Percentiles rank a stretch among this genome's conserved stretches.
These are phyloP conservation scores for Panzeria rudis DNA, from an alignment of 2,888 invertebrate species.

Conservation along the genomic window DNA sequence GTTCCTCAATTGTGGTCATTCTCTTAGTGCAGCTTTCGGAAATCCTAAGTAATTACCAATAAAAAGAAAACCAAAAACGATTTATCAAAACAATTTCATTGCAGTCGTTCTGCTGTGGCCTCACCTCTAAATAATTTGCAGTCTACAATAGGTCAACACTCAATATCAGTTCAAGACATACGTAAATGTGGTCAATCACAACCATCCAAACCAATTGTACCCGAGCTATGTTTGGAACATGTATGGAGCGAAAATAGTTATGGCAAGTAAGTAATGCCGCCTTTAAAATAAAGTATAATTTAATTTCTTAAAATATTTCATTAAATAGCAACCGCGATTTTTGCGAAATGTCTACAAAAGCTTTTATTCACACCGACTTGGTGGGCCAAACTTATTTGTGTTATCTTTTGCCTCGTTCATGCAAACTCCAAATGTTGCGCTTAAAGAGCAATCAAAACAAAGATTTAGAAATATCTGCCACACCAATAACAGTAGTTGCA, in stretches of 20 bases:
- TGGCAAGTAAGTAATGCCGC: constrained; percentile 83
- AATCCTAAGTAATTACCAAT: constrained; percentile 78
- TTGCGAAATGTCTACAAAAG: constrained; percentile 88
- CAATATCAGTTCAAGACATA: constrained; percentile 82
- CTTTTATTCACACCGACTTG: constrained; percentile 93
- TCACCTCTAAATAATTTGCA: constrained; percentile 82
- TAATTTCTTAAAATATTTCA: not conserved
- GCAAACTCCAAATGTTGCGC: constrained; percentile 84
- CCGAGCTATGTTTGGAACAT: constrained; percentile 94
- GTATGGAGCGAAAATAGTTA: constrained; percentile 92
- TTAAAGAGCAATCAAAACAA: constrained; percentile 86
- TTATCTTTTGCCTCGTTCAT: constrained; percentile 86
- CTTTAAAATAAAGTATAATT: not conserved
- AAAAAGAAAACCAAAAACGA: not conserved
- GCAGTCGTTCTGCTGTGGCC: constrained; percentile 80
- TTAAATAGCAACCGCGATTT: constrained; percentile 83
- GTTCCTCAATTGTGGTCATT: constrained; percentile 77
- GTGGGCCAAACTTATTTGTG: constrained; percentile 94
- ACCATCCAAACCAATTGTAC: constrained; percentile 89
- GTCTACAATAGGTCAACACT: constrained; percentile 80
- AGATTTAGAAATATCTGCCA: constrained; percentile 90
- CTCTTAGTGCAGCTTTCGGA: constrained; percentile 78
- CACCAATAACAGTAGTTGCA: constrained; percentile 89
- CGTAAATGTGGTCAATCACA: constrained; percentile 84
- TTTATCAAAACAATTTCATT: constrained; percentile 2